Percentiles rank a stretch among this genome's conserved stretches.
Evolutionary conservation across 2,797 vertebrate species (phyloP).

Genomic region (Kryptolebias ocellatus): DNA sequence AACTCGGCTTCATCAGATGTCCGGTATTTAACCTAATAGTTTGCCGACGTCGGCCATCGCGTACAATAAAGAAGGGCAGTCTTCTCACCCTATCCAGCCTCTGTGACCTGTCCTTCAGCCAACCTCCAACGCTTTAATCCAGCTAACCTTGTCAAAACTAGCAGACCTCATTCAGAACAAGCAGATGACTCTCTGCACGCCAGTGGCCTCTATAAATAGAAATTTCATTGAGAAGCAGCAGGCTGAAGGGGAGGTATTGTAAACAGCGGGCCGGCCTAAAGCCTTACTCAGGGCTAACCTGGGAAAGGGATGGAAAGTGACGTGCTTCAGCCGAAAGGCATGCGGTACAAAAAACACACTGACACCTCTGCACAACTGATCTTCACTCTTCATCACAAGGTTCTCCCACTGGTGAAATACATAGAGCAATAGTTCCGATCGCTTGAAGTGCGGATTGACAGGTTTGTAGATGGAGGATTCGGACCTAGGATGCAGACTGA

Average conservation of each 20-base stretch:
- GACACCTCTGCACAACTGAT: conserved; percentile 47
- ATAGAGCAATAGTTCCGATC: background rate
- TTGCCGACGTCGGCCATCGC: conserved; percentile 60
- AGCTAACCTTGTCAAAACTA: conserved; percentile 82
- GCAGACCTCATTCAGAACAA: conserved; percentile 83
- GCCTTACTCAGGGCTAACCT: conserved; percentile 75
- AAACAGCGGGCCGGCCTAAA: conserved; percentile 75
- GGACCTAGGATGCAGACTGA: no score
- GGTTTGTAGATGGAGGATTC: no score
- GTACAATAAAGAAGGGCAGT: conserved; percentile 64
- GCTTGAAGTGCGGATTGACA: no score
- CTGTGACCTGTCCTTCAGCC: conserved; percentile 73
- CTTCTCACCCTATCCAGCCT: conserved; percentile 66
- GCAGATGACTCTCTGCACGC: conserved; percentile 78
- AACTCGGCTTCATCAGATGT: conserved; percentile 68
- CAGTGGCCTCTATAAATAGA: conserved; percentile 82
- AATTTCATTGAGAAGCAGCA: conserved; percentile 81
- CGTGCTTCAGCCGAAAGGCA: conserved; percentile 65
- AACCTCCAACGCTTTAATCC: conserved; percentile 70
- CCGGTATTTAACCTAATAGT: conserved; percentile 64
- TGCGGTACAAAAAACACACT: conserved; percentile 63
- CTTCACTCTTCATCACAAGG: conserved; percentile 42
- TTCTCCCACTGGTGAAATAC: conserved; percentile 29
- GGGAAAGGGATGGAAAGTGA: conserved; percentile 77
- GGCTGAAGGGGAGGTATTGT: conserved; percentile 81